Evolutionary conservation across 1,140 invertebrate genomes (phyloP), one percentile per base, ranked within the genome.

Genomic region (Aplysia californica): DNA sequence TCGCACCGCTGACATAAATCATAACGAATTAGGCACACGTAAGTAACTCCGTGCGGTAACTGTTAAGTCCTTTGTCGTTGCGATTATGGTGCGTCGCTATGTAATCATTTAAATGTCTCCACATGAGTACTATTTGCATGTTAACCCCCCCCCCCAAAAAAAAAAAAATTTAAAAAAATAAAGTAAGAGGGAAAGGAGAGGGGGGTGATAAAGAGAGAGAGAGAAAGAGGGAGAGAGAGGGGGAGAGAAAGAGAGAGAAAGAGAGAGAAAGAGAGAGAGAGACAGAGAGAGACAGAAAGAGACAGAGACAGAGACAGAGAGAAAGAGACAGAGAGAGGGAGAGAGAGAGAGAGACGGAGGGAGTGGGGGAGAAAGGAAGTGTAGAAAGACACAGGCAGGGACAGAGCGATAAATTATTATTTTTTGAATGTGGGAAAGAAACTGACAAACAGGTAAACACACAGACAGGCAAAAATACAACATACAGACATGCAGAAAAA

Each of bases 121-220:
- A n/a, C n/a, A n/a, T n/a, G n/a, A n/a, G n/a, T n/a, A n/a, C n/a
- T n/a, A n/a, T n/a, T n/a, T n/a, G n/a, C n/a, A n/a, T n/a, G n/a
- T n/a, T n/a, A n/a, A n/a, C n/a, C n/a, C n/a, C n/a, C n/a, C n/a
- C n/a, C n/a, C n/a, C n/a, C n/a, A n/a, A n/a, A n/a, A n/a, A n/a
- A n/a, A n/a, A n/a, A n/a, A n/a, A n/a, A n/a, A n/a, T n/a, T n/a
- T n/a, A n/a, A n/a, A n/a, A n/a, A n/a, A n/a, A n/a, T n/a, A n/a
- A n/a, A n/a, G n/a, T n/a, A n/a, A n/a, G n/a, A n/a, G n/a, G n/a
- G n/a, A n/a, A n/a, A n/a, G n/a, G n/a, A n/a, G n/a, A n/a, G n/a
- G n/a, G n/a, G n/a, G n/a, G n/a, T n/a, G 73, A 31, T 31, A 44
- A 36, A 75, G 31, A 50, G 39, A 33, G 59, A 75, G 73, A 44